These are phyloP conservation scores for Hoplostethus atlanticus DNA, from an alignment of 2,797 vertebrate genomes.

Conservation along the genomic window DNA sequence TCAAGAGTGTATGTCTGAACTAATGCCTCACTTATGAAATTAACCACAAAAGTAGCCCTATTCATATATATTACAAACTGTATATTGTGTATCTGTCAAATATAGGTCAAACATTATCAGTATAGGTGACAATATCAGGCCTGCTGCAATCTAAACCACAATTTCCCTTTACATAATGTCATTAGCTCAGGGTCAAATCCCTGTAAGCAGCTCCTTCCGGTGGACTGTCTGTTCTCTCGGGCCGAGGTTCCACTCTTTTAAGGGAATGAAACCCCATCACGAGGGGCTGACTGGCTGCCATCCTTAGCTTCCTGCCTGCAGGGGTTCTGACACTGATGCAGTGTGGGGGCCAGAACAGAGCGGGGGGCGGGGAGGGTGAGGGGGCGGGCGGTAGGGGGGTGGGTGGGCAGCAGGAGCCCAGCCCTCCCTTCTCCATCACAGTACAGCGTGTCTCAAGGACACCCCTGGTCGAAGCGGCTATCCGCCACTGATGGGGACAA, in stretches of 20 bases:
- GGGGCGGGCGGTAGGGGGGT: constrained; percentile 13
- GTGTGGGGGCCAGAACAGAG: constrained; percentile 43
- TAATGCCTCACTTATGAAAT: neutral
- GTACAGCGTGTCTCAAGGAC: constrained; percentile 85
- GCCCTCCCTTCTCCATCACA: constrained; percentile 57
- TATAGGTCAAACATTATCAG: constrained; percentile 37
- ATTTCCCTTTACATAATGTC: constrained; percentile 41
- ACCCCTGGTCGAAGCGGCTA: constrained; percentile 75
- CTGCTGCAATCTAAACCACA: constrained; percentile 35
- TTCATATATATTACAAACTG: neutral
- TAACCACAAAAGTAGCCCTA: constrained; percentile 1
- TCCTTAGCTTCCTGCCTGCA: constrained; percentile 77
- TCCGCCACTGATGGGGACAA: constrained; percentile 82
- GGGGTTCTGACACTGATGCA: constrained; percentile 81
- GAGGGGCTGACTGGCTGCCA: constrained; percentile 59
- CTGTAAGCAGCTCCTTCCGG: constrained; percentile 41
- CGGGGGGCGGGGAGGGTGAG: neutral
- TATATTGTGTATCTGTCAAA: constrained; percentile 18
- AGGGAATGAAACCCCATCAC: constrained; percentile 29
- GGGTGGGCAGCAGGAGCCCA: neutral
- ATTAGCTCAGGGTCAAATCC: constrained; percentile 59
- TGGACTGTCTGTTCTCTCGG: neutral
- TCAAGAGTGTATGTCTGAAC: neutral
- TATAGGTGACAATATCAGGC: constrained; percentile 41
- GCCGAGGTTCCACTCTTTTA: constrained; percentile 28